These are phyloP conservation scores for Barnardius zonarius DNA, from an alignment of 2,113 vertebrate species.

Conservation along the genomic window DNA sequence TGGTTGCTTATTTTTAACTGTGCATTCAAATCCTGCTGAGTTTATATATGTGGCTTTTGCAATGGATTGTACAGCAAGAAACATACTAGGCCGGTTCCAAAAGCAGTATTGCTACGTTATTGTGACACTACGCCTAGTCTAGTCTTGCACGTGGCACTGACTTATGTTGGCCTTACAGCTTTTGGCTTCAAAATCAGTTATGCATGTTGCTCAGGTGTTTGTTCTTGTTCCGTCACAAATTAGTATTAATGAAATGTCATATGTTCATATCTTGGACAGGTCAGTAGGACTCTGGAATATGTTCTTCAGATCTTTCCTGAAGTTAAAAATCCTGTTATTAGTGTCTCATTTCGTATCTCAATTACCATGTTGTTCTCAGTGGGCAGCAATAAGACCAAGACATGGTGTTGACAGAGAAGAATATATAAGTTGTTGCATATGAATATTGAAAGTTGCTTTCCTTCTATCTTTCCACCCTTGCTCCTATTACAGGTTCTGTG, in stretches of 20 bases:
- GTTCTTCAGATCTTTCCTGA: neutral
- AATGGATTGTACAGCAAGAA: neutral
- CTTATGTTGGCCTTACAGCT: neutral
- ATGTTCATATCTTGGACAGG: neutral
- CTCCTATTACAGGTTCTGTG: neutral
- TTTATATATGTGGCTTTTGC: neutral
- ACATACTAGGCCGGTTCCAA: neutral
- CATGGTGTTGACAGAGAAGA: neutral
- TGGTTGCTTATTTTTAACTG: neutral
- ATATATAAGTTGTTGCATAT: neutral
- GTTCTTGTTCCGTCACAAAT: neutral
- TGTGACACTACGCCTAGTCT: neutral
- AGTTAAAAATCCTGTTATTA: neutral
- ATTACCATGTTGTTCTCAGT: neutral
- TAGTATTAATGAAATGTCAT: neutral
- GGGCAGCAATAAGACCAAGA: neutral
- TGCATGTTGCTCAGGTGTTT: neutral
- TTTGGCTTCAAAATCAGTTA: neutral
- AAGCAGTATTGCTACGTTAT: neutral
- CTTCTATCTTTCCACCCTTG: neutral
- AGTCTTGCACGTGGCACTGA: accelerated
- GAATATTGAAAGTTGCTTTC: neutral
- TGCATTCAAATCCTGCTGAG: neutral
- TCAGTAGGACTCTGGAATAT: neutral
- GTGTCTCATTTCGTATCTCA: neutral